Evolutionary conservation across 2,113 vertebrate species (phyloP).

Genomic region (Morone chrysops): DNA sequence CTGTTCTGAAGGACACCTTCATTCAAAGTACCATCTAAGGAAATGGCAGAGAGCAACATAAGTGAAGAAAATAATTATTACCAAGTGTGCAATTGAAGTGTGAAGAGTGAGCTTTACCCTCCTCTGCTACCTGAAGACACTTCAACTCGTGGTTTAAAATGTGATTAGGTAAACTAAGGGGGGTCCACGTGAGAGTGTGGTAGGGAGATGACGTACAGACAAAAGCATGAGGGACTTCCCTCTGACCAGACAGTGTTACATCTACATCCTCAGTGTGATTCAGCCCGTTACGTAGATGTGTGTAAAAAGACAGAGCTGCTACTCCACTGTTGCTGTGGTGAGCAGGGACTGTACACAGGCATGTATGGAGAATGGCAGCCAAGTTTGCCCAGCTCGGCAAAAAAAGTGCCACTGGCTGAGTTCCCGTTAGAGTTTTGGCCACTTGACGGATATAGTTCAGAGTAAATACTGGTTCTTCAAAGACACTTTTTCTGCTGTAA

Average conservation of each 20-base stretch:
- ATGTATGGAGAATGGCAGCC: slow-evolving; percentile 32
- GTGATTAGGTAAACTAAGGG: background rate
- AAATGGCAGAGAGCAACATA: background rate
- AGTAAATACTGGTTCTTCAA: background rate
- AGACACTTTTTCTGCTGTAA: background rate
- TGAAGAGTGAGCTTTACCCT: background rate
- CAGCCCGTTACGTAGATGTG: slow-evolving; percentile 12
- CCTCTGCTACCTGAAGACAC: background rate
- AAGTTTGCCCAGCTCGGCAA: slow-evolving; percentile 41
- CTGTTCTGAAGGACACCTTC: slow-evolving; percentile 19
- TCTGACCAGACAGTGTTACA: slow-evolving; percentile 15
- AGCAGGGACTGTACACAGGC: background rate
- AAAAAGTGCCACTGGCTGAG: slow-evolving; percentile 20
- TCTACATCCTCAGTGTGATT: background rate
- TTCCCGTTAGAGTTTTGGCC: background rate
- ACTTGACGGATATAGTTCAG: background rate
- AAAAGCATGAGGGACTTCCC: background rate
- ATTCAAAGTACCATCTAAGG: background rate
- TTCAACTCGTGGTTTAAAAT: slow-evolving; percentile 17
- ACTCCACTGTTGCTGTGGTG: slow-evolving; percentile 39
- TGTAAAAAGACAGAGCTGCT: slow-evolving; percentile 3
- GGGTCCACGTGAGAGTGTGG: background rate
- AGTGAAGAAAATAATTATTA: background rate
- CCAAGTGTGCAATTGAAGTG: too few species aligned
- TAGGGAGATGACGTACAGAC: background rate